phyloP scores from a whole-genome alignment of 2,888 invertebrate genomes.

The Augiades crinisus region DNA sequence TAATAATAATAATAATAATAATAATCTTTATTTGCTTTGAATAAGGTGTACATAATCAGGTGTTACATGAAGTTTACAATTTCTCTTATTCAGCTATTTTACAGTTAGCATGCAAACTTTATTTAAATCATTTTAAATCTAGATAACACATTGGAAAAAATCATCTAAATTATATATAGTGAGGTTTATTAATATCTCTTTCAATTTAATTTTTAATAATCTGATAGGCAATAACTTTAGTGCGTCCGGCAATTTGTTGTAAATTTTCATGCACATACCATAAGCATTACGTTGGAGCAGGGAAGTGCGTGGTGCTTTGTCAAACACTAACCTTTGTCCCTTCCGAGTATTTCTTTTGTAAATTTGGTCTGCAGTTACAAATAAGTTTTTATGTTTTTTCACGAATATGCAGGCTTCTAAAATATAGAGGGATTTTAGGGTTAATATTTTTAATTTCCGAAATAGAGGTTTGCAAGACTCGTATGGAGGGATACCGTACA shows the following conservation, averaged over 20 bases:
- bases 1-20: too few relatives aligned
- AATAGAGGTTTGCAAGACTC: slow-evolving; percentile 9
- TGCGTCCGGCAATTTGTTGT: background rate
- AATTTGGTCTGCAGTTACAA: background rate
- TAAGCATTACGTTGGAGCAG: background rate
- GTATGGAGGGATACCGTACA: slow-evolving; percentile 10
- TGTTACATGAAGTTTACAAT: too few relatives aligned
- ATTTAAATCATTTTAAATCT: too few relatives aligned
- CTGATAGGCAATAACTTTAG: too few relatives aligned
- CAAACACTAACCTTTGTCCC: background rate
- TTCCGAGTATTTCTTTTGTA: background rate
- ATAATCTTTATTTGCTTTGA: too few relatives aligned
- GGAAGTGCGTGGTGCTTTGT: background rate
- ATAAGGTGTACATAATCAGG: too few relatives aligned
- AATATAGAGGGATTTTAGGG: slow-evolving; percentile 7
- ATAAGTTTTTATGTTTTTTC: slow-evolving; percentile 1
- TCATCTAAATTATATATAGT: too few relatives aligned
- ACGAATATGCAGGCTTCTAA: slow-evolving; percentile 1
- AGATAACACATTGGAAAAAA: too few relatives aligned
- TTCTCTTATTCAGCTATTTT: too few relatives aligned
- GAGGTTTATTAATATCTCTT: too few relatives aligned
- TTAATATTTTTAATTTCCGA: background rate
- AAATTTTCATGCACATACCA: background rate
- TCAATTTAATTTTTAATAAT: too few relatives aligned
- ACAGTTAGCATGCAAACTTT: too few relatives aligned